Conservation (phyloP, 2,888 invertebrate genomes). For the Encarsia formosa region DNA sequence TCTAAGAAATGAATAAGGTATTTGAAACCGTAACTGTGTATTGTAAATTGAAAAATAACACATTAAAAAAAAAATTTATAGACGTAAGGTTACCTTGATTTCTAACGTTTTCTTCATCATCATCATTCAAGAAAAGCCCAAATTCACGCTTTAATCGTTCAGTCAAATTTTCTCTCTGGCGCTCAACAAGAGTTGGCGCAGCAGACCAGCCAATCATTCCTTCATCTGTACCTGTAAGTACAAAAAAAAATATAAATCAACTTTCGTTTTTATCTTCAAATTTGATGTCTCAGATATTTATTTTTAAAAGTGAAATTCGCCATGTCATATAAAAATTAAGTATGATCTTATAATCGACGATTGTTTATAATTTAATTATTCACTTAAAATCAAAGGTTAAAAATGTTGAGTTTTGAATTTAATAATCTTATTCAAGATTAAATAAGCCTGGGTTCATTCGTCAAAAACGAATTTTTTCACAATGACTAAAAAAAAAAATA, state of each 20-base stretch:
- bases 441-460: too few relatives aligned
- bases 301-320: too few relatives aligned
- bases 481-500: too few relatives aligned
- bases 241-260: conserved; percentile 29
- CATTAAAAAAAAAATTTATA: neutral
- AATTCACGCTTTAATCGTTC: conserved; percentile 79
- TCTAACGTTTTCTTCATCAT: conserved; percentile 59
- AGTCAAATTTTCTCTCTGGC: conserved; percentile 82
- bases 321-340: neutral
- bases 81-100: conserved; percentile 55
- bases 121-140: conserved; percentile 66
- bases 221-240: conserved; percentile 45
- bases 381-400: too few relatives aligned
- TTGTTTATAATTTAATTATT: too few relatives aligned
- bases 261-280: conserved; percentile 23
- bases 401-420: too few relatives aligned
- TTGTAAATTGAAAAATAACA: too few relatives aligned
- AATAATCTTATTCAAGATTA: too few relatives aligned
- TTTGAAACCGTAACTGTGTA: too few relatives aligned
- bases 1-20: too few relatives aligned
- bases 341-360: neutral
- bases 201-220: conserved; percentile 63
- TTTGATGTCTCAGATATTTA: neutral
- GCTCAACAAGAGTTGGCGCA: conserved; percentile 79
- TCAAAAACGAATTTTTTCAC: too few relatives aligned